A percentile compares a stretch with the other conserved stretches of the same genome.
Evolutionary conservation across 2,113 vertebrate species (phyloP).

Genomic region (Colaptes auratus): DNA sequence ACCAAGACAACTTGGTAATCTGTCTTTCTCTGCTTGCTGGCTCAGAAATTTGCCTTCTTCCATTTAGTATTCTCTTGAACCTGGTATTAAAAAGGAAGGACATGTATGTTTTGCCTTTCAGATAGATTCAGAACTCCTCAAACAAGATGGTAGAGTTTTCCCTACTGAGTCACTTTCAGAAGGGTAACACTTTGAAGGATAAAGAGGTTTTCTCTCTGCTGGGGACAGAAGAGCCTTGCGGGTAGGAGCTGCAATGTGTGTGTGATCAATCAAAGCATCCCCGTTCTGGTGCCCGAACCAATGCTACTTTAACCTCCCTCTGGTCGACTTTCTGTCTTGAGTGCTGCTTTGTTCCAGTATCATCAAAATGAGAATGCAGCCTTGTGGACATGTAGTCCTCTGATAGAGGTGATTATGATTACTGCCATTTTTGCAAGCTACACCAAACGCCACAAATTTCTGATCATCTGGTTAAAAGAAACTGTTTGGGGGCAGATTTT

Average conservation of each 20-base stretch:
- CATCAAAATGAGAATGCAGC: neutral
- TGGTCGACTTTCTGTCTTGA: neutral
- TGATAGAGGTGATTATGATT: neutral
- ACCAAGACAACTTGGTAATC: neutral
- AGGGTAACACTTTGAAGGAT: slow-evolving; percentile 29
- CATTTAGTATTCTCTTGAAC: neutral
- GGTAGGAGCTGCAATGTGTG: neutral
- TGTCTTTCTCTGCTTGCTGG: neutral
- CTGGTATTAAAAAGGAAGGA: neutral
- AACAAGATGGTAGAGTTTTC: neutral
- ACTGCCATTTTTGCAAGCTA: neutral
- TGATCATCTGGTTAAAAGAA: neutral
- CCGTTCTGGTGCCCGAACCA: neutral
- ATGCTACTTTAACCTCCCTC: neutral
- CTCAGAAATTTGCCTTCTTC: slow-evolving; percentile 9
- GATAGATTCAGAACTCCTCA: slow-evolving; percentile 34
- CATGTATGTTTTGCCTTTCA: slow-evolving; percentile 36
- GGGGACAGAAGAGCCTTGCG: neutral
- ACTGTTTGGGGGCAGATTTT: neutral
- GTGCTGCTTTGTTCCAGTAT: slow-evolving; percentile 5
- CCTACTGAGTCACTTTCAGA: neutral
- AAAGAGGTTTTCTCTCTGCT: slow-evolving; percentile 39
- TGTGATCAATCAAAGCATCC: neutral
- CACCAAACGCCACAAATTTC: neutral
- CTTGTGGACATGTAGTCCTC: neutral